Evolutionary conservation across 2,888 invertebrate species (phyloP).

Genomic region (Anthoptus insignis): DNA sequence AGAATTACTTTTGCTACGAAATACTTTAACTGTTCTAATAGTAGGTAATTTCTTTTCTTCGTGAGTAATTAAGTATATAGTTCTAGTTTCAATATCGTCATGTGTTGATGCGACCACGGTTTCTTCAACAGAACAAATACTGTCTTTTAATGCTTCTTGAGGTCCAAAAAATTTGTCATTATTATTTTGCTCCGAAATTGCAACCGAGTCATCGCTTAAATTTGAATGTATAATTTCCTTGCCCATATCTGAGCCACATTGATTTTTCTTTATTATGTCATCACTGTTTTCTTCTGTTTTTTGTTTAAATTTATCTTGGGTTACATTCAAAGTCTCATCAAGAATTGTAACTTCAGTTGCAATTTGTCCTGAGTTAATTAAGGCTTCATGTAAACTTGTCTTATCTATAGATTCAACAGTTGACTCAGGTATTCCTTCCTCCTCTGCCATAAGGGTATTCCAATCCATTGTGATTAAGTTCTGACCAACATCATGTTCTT

Average conservation of each 20-base stretch:
- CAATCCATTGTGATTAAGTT: slow-evolving; percentile 68
- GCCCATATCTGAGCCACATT: slow-evolving; percentile 30
- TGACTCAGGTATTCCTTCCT: slow-evolving; percentile 64
- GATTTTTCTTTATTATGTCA: slow-evolving; percentile 40
- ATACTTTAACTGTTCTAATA: slow-evolving; percentile 84
- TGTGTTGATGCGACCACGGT: slow-evolving; percentile 63
- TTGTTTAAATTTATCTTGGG: slow-evolving; percentile 43
- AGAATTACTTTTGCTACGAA: slow-evolving; percentile 88
- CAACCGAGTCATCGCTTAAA: no score
- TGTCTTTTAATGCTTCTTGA: slow-evolving; percentile 62
- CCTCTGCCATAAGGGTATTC: slow-evolving; percentile 77
- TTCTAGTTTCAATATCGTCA: slow-evolving; percentile 72
- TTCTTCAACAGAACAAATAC: slow-evolving; percentile 68
- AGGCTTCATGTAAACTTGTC: slow-evolving; percentile 48
- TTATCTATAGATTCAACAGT: slow-evolving; percentile 58
- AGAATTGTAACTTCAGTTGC: slow-evolving; percentile 79
- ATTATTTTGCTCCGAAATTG: slow-evolving; percentile 72
- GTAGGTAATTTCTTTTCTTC: slow-evolving; percentile 90
- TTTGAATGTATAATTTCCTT: slow-evolving; percentile 17
- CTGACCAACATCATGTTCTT: not conserved
- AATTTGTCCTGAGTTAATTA: slow-evolving; percentile 54
- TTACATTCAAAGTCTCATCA: slow-evolving; percentile 58
- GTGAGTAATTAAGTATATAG: slow-evolving; percentile 90
- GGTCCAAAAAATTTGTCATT: slow-evolving; percentile 71
- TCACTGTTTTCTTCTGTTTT: slow-evolving; percentile 34